Percentiles rank a stretch among this genome's conserved stretches.
phyloP scores from a whole-genome alignment of 2,113 vertebrate genomes.

The Edolisoma coerulescens region DNA sequence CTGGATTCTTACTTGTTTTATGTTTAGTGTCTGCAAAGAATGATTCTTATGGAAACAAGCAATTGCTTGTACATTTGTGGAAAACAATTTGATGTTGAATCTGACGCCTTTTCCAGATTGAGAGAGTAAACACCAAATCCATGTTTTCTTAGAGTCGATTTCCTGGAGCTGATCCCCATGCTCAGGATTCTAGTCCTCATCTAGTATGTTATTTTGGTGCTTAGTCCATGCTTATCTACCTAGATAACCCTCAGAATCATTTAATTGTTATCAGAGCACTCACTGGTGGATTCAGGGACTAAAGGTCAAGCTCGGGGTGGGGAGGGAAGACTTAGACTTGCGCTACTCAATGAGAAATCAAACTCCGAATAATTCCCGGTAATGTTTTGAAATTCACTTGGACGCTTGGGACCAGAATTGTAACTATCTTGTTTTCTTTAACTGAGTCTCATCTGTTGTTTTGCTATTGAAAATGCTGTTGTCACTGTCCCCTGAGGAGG shows the following conservation, averaged over 20 bases:
- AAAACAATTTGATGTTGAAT: not conserved
- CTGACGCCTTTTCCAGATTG: not conserved
- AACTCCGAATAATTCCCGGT: slow-evolving; percentile 3
- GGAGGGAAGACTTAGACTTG: not conserved
- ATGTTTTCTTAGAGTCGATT: rapidly evolving
- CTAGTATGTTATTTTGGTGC: not conserved
- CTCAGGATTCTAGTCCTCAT: not conserved
- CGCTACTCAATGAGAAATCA: slow-evolving; percentile 8
- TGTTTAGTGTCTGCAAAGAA: not conserved
- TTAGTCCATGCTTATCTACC: not conserved
- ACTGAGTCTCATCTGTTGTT: slow-evolving; percentile 29
- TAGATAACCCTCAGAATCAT: not conserved
- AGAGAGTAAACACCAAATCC: not conserved
- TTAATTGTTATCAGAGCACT: not conserved
- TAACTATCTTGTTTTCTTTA: slow-evolving; percentile 52
- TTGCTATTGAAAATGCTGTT: slow-evolving; percentile 50
- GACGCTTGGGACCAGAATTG: slow-evolving; percentile 21
- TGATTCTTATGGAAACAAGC: not conserved
- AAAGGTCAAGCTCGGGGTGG: not conserved
- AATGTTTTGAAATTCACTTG: slow-evolving; percentile 32
- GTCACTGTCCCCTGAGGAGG: slow-evolving; percentile 49
- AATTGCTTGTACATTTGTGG: not conserved
- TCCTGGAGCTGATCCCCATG: rapidly evolving
- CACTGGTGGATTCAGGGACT: not conserved
- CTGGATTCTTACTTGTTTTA: not conserved